A percentile compares a stretch with the other conserved stretches of the same genome.
phyloP scores from a whole-genome alignment of 2,888 invertebrate species.

The Andrena bucephala region DNA sequence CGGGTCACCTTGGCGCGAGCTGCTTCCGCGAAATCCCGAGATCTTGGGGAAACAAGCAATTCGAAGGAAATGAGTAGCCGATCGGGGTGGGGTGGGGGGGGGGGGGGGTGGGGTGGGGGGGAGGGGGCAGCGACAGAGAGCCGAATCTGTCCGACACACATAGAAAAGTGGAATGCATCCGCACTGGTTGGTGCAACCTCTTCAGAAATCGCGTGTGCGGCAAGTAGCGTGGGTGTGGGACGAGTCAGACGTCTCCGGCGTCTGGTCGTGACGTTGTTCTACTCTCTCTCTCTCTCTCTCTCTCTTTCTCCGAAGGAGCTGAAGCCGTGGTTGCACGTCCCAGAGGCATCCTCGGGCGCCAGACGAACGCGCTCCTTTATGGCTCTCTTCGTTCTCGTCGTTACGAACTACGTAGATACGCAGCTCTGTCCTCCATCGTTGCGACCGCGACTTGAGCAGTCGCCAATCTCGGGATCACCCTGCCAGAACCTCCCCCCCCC shows the following conservation, averaged over 20 bases:
- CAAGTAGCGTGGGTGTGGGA: constrained; percentile 55
- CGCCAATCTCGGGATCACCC: constrained; percentile 51
- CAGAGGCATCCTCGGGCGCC: constrained; percentile 54
- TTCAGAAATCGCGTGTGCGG: constrained; percentile 64
- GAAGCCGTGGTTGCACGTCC: constrained; percentile 37
- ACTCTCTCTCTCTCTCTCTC: constrained; percentile 7
- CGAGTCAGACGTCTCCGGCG: constrained; percentile 63
- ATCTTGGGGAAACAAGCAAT: not conserved
- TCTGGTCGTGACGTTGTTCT: constrained; percentile 51
- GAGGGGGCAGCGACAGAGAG: not conserved
- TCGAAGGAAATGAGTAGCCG: not conserved
- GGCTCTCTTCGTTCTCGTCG: constrained; percentile 5
- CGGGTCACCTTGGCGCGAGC: no score
- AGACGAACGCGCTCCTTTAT: constrained; percentile 51
- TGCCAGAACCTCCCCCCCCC: constrained; percentile 20
- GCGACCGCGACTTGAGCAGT: constrained; percentile 45
- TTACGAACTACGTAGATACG: constrained; percentile 37
- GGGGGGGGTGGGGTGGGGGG: no score
- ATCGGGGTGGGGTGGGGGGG: not conserved
- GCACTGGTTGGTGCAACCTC: constrained; percentile 57
- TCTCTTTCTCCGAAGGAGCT: not conserved
- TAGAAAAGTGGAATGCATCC: constrained; percentile 20
- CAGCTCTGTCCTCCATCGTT: constrained; percentile 14
- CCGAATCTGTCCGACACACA: constrained; percentile 1
- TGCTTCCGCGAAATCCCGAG: not conserved